Conservation (phyloP, 2,797 vertebrate genomes). For the Luscinia megarhynchos region DNA sequence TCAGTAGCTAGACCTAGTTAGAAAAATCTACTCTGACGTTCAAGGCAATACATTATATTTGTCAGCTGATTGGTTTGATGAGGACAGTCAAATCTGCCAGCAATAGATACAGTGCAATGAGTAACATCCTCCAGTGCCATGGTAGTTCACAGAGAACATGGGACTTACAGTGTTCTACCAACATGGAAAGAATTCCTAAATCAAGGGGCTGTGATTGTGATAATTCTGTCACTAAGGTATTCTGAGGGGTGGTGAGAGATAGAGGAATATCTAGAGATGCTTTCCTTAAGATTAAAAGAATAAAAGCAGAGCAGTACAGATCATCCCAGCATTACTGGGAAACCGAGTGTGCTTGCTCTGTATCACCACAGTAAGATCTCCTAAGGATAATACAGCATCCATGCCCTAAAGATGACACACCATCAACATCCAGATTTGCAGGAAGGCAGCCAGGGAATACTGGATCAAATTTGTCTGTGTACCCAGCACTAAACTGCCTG, state of each 20-base stretch:
- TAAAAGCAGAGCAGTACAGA: background rate
- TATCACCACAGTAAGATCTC: background rate
- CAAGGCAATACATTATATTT: constrained; percentile 49
- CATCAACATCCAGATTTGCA: background rate
- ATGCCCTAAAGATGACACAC: background rate
- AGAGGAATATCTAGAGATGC: background rate
- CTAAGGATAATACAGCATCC: background rate
- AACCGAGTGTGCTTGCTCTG: background rate
- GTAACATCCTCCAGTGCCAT: background rate
- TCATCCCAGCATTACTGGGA: background rate
- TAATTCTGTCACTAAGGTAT: background rate
- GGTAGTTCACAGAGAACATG: background rate
- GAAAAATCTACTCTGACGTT: constrained; percentile 63
- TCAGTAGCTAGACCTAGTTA: constrained; percentile 68
- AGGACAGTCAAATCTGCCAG: constrained; percentile 13
- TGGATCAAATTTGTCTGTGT: background rate
- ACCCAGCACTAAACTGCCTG: background rate
- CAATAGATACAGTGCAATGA: background rate
- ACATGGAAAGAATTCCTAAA: background rate
- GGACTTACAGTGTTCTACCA: background rate
- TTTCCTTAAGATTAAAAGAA: background rate
- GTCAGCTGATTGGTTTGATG: constrained; percentile 25
- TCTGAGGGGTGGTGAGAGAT: background rate
- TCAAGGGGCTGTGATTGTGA: background rate
- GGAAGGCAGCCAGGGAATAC: background rate